Base-by-base conservation (phyloP, 2,888 invertebrate species). In the Romanomermis culicivorax region DNA sequence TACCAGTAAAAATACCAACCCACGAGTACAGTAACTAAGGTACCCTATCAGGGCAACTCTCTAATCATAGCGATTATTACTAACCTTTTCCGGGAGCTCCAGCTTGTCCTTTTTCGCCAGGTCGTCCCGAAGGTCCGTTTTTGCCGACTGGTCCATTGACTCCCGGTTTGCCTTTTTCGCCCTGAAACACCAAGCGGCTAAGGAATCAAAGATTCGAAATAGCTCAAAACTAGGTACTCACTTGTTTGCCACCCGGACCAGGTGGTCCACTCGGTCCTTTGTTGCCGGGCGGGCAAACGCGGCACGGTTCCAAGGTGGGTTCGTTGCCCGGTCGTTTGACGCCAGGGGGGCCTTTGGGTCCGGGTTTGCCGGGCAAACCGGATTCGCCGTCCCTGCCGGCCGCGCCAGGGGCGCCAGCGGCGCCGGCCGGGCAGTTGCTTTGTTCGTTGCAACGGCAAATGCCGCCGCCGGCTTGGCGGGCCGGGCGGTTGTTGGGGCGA, bases 111-210 rank as follows among this genome's bases (percentile, higher is more conserved):
- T 25, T 4, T 20, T 11, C 11, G 11, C 50, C 50, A 7, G 29
- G 14, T 29, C 7, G 4, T 4, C 50, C 50, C 7, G 3, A 11
- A 14, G 27, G 4, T 25, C 50, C 50, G 14, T 49, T 49, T 25
- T 49, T 29, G 50, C 50, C 50, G 11, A 27, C 3, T 11, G 27
- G 27, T 49, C 50, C 50, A 27, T 25, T 25, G 14, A 14, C 14
- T 7, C 50, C 50, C 11, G 50, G 50, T 49, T 25, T 25, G 26
- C 50, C 50, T 49, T 49, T 49, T 25, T 49, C 50, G 11, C 50
- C 50, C 50, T 49, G 36, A 36, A 17, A 36, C 17, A 36, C 17
- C 36, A 36, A 17, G 11, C 36, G 17, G 7, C 17, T 17, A 36
- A 17, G 17, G 11, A 17, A 17, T 7, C 11, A 36, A 17, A 17